Evolutionary conservation across 2,797 vertebrate species (phyloP), one percentile per base, ranked within the genome.

Genomic region (Eidolon dupreanum): DNA sequence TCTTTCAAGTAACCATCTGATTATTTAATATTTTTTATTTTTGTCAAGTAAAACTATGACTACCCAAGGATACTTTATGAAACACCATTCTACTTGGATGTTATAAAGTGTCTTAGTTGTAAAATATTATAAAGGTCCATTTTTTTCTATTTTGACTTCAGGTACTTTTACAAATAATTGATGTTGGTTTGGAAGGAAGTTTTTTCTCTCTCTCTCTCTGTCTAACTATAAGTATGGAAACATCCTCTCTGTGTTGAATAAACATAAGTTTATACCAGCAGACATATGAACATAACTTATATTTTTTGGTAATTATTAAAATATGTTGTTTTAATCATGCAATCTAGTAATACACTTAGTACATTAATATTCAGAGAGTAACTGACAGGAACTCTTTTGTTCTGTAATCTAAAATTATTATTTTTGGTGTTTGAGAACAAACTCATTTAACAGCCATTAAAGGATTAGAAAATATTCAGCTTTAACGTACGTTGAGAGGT

Each of bases 391-490:
- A 95, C 19, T 92, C 16, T 77, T 92, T 87, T 81, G 31, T 96
- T 93, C 51, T 91, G 4, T 74, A 93, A 53, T 95, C 66, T 96
- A 86, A 97, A 95, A 73, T 93, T 94, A 90, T 96, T 94, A 88
- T 89, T 46, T 17, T 79, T 77, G 8, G n/a, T 90, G 26, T 79
- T 86, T 41, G 17, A 95, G 61, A 95, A 83, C 11, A 95, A 63
- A 74, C 8, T 87, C 61, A 90, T 71, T 83, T 95, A 89, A 73
- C 46, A 90, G 13, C 51, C 36, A 51, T 90, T 82, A 82, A 36
- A 66, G 1, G 73, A 70, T 95, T 90, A 96, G 79, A 97, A 97
- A 96, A 94, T 84, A 89, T 85, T 77, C 59, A 93, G 51, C 24
- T 93, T 87, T 96, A 94, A 94, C 68, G 79, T 96, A 96, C 46